Conservation (phyloP, 2,113 vertebrate genomes). For the Macaca mulatta region DNA sequence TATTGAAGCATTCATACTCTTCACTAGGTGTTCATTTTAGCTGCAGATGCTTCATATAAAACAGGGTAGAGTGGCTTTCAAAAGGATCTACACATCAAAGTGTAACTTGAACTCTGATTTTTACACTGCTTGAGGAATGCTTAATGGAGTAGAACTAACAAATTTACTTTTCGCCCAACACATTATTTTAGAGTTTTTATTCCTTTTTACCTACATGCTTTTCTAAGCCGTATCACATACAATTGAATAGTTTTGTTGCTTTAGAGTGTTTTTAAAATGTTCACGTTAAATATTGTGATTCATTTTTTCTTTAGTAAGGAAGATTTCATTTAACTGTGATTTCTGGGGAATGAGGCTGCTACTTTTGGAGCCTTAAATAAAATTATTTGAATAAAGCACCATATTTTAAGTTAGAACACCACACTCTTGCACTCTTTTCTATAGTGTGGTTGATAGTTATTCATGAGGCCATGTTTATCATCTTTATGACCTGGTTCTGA, state of each 20-base stretch:
- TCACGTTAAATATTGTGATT: conserved; percentile 9
- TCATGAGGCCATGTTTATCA: not conserved
- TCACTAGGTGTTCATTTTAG: conserved; percentile 64
- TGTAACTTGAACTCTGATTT: conserved; percentile 58
- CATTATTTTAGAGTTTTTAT: conserved; percentile 23
- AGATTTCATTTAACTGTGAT: conserved; percentile 20
- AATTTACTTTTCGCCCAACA: conserved; percentile 27
- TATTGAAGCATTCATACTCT: conserved; percentile 50
- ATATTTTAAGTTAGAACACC: not conserved
- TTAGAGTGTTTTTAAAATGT: not conserved
- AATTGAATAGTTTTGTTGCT: conserved; percentile 2
- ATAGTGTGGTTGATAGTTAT: conserved; percentile 31
- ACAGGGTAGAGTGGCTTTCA: conserved; percentile 65
- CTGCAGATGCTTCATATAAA: conserved; percentile 76
- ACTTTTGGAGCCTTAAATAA: not conserved
- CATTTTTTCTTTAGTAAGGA: not conserved
- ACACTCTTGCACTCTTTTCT: not conserved
- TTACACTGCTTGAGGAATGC: conserved; percentile 53
- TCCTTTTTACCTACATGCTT: not conserved
- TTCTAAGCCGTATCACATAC: not conserved
- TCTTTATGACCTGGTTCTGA: conserved; percentile 44
- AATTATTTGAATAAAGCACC: not conserved
- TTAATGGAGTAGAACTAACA: conserved; percentile 46
- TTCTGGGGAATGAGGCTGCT: not conserved
- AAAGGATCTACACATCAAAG: conserved; percentile 71